Base-by-base conservation (phyloP, 2,888 invertebrate genomes). In the Seira musarum region DNA sequence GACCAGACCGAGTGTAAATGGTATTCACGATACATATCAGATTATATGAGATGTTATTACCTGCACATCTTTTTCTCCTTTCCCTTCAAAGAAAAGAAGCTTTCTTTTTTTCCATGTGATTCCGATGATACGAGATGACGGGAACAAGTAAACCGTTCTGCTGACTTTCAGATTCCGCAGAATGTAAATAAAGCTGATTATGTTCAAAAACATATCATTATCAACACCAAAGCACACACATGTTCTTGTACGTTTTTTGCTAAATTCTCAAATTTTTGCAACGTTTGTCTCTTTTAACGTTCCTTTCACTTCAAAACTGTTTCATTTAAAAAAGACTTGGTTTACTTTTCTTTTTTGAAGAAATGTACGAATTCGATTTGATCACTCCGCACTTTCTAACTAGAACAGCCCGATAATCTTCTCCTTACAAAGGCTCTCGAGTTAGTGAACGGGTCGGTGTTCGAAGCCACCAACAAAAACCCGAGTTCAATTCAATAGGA, bases 391-490 rank as follows among this genome's bases (percentile, higher is more conserved):
- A 15, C 17, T 53, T 15, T 17, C 17, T 13, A 6, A 77, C 69
- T 70, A 70, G 49, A 66, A 65, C 40, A 69, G 35, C 65, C 70
- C 65, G 65, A 22, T 70, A 64, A 70, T 63, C 77, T 70, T 71
- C 77, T 60, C 30, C 30, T 67, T 78, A 10, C 77, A 57, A 60
- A 64, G 63, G 25, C 66, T 46, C 61, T 49, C 66, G 57, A 78
- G 30, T 67, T 72, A 78, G 78, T 78, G 78, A 78, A 78, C 65
- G 66, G 66, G 71, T 60, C 60, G 65, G 70, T 78, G 66, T 66
- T 78, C 40, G 35, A 70, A 60, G 67, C 78, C 78, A 78, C 78
- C 71, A 78, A 72, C 63, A 72, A 72, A 77, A 78, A 53, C 77
- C 35, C 3, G 30, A 30, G 30, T 5, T 30, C 30, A 30, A 2